phyloP scores from a whole-genome alignment of 2,113 vertebrate genomes.

The Ascaphus truei region DNA sequence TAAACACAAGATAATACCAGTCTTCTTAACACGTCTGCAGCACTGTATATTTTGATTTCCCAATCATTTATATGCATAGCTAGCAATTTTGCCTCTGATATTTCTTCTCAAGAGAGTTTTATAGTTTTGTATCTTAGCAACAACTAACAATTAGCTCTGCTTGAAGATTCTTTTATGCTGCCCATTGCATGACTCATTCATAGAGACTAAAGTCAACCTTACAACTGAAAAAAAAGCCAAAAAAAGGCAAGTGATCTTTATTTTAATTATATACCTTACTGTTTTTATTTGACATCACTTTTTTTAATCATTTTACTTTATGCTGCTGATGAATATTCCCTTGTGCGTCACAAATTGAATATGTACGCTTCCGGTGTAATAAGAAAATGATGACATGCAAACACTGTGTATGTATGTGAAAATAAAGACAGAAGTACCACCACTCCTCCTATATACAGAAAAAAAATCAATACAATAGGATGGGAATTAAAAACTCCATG shows the following conservation, averaged over 20 bases:
- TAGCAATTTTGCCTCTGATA: neutral
- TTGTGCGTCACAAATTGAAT: neutral
- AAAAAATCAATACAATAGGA: too few species aligned
- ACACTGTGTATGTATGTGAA: too few species aligned
- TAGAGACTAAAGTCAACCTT: neutral
- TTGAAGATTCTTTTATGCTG: constrained; percentile 14
- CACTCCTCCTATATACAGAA: too few species aligned
- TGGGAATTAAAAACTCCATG: too few species aligned
- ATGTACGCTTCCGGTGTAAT: neutral
- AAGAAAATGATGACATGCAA: too few species aligned
- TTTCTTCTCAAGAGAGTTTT: constrained; percentile 18
- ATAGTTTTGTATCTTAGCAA: constrained; percentile 24
- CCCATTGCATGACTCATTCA: constrained; percentile 12
- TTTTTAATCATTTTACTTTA: too few species aligned
- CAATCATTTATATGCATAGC: constrained; percentile 17
- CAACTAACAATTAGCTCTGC: constrained; percentile 1
- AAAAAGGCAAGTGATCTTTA: constrained; percentile 9
- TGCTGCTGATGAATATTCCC: neutral
- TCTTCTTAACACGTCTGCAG: constrained; percentile 1
- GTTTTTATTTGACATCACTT: neutral
- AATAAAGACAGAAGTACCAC: too few species aligned
- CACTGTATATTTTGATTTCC: constrained; percentile 1
- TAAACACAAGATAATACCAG: neutral
- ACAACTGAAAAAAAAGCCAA: neutral
- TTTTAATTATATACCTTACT: neutral